Evolutionary conservation across 2,797 vertebrate genomes (phyloP), one percentile per base, ranked within the genome.

Genomic region (Crenichthys baileyi): DNA sequence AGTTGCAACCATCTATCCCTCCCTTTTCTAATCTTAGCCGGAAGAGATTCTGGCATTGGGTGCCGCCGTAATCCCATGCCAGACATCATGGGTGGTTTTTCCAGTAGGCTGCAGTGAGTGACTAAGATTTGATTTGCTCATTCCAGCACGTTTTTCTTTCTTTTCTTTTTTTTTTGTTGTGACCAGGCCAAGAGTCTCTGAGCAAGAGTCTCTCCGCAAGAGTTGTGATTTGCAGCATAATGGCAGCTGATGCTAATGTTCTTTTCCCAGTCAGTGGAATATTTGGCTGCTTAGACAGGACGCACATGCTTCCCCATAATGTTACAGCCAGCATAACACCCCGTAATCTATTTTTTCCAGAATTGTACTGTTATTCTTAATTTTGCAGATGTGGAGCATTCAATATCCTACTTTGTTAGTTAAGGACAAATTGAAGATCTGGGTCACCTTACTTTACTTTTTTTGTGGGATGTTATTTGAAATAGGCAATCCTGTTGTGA

Each of bases 81-180:
- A 94, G 88, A 89, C 89, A 87, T 87, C 87, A 85, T 76, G 85
- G 87, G 86, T 91, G 91, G 84, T 88, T 93, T 93, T 90, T 87
- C 76, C 78, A 73, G 68, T 78, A 72, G 79, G 79, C 86, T 85
- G 82, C 72, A 90, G 76, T 48, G 81, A 88, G 79, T 85, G 89
- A 91, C 87, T 85, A 75, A 81, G 81, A 72, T 80, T 87, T 80
- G 79, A 92, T 88, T 87, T 83, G 84, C 89, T 91, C 89, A 88
- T 87, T 93, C 85, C 78, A 53, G 82, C 91, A 91, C 80, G 82
- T 89, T 92, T 84, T 85, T 89, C 76, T 86, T 81, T 70, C 13
- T 44, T 68, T 85, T 89, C 76, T 86, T 81, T 70, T n/a, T 46
- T 70, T n/a, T 22, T 48, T 12, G 26, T 68, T 79, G 39, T 9